Base-by-base conservation (phyloP, 1,140 invertebrate genomes). In the Dinoponera quadriceps region DNA sequence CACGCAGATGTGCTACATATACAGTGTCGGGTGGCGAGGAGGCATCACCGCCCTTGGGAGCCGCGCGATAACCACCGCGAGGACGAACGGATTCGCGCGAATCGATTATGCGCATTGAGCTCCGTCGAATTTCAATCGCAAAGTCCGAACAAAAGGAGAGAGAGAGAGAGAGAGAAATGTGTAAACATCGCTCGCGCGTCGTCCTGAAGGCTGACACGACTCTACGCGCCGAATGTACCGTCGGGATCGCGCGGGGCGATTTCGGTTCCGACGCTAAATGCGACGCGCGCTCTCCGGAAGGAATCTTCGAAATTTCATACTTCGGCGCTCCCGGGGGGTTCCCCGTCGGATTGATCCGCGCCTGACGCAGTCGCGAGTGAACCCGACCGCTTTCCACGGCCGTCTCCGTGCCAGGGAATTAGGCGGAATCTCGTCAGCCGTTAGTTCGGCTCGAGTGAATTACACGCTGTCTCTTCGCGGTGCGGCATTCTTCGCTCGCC, bases 11-110 rank as follows among this genome's bases (percentile, higher is more conserved):
- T 3, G 13, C 4, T 68, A 78, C 81, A 72, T 14, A 71, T 69
- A 65, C 86, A 87, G 81, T 84, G 57, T 88, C 71, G 86, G 81
- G 87, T 60, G 69, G 66, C 83, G 85, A 72, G 78, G 85, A 72
- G 78, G 66, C 85, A 74, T 83, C 63, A 54, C 83, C 82, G 85
- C 86, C 86, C 85, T 87, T 86, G 80, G 62, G 48, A 68, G 49
- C 48, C 33, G 38, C 20, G 55, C 38, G 77, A 72, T 72, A 72
- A 77, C 51, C 59, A 48, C 72, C 72, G 49, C 73, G 62, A 33
- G 62, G 48, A 66, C 48, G 22, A 29, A 65, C 73, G 44, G 38
- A 65, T 66, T 75, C 25, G 62, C 11, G 22, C 49, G 74, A 77
- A 77, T 77, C 74, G 74, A 77, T 77, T 66, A 77, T 77, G 63